Percentiles rank a stretch among this genome's conserved stretches.
These are phyloP conservation scores for Cyanocitta stelleri DNA, from an alignment of 2,113 vertebrate species.

Conservation along the genomic window DNA sequence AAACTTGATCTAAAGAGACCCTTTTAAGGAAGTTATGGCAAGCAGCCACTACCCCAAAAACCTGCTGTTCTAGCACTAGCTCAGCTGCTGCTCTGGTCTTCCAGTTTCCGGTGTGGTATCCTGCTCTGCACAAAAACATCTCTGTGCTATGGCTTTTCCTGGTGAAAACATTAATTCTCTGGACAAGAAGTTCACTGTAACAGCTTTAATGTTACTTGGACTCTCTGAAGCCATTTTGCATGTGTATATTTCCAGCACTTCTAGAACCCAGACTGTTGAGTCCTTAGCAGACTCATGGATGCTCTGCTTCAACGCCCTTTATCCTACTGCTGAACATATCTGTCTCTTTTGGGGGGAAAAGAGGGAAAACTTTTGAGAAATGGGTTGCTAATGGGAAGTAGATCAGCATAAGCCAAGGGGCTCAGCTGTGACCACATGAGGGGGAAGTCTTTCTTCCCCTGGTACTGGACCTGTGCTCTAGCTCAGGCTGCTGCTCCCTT, in stretches of 20 bases:
- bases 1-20: not conserved
- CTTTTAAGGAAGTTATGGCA: constrained; percentile 23
- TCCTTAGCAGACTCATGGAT: not conserved
- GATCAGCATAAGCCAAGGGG: not conserved
- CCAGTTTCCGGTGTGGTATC: constrained; percentile 34
- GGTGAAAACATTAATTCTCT: not conserved
- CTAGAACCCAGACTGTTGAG: not conserved
- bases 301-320: not conserved
- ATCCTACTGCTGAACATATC: not conserved
- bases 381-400: not conserved
- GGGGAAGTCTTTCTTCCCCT: not conserved
- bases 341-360: fast-evolving
- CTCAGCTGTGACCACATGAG: not conserved
- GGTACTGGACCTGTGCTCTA: not conserved
- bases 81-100: constrained; percentile 14
- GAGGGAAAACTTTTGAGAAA: not conserved
- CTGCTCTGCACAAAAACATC: constrained; percentile 18
- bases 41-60: not conserved
- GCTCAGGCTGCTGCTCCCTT: not conserved
- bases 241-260: not conserved
- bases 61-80: constrained; percentile 4
- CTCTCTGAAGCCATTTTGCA: not conserved
- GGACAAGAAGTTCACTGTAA: not conserved
- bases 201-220: not conserved
- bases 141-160: not conserved